Base-by-base conservation (phyloP, 2,113 vertebrate species). In the Lontra canadensis region DNA sequence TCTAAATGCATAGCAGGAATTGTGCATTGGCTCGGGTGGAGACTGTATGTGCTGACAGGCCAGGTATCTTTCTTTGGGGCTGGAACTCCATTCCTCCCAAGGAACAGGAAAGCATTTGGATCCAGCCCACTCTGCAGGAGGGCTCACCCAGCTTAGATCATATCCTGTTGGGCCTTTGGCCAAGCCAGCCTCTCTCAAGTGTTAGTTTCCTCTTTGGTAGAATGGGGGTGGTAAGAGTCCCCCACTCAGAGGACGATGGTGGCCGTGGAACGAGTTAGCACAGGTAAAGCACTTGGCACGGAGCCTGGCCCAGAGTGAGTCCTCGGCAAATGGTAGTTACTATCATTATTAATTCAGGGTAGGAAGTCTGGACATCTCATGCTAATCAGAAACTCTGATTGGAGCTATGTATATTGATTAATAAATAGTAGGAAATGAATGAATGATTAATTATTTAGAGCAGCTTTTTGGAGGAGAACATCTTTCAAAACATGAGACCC, bases 331-430 rank as follows among this genome's bases (percentile, higher is more conserved):
- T 49, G 52, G 82, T 29, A 25, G 80, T 78, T 52, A 26, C 42
- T 34, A 42, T 95, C 87, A 92, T 97, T 87, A 97, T 92, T 96
- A 92, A 96, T 96, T 96, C 92, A 97, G 88, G 59, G 36, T 52
- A 76, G 92, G 90, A 95, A 94, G 93, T 96, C 88, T 97, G 97
- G 94, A 95, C 86, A 92, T 80, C 69, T 88, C 42, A 0, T 76
- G 42, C 94, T 92, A 96, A 95, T 96, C 76, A 95, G 88, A 96
- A 96, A 83, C 55, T 84, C 90, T 89, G 88, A 81, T 36, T 81
- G 76, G 83, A 93, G 65, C 47, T 93, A 65, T 55, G 13, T 44
- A 42, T 87, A 96, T 96, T 86, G 89, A 96, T 97, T 95, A 97
- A 96, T 95, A 97, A 83, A 71, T 39, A 95, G 93, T 84, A 88